Evolutionary conservation across 2,113 vertebrate species (phyloP), one percentile per base, ranked within the genome.

Genomic region (Eolophus roseicapilla): DNA sequence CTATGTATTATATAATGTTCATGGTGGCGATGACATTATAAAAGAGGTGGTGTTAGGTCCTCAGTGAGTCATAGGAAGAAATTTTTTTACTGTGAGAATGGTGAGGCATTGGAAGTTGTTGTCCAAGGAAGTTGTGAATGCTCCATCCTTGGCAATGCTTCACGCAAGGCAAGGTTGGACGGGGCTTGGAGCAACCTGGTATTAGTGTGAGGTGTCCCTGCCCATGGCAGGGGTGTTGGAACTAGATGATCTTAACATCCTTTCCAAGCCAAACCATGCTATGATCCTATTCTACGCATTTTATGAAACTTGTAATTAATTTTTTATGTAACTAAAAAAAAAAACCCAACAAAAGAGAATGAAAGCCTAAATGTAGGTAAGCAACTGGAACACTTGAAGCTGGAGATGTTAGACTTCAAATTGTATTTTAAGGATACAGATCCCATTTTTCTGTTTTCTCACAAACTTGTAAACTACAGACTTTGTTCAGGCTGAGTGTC

Each of bases 1-100:
- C 46, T 27, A 1, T 28, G 19, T 23, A 13, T 67, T 46, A 18
- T 14, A 6, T 10, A 33, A 3, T 1, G 1, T 11, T 7, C 20
- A 59, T 28, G 47, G 23, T 75, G 43, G 10, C 71, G 47, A 13
- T 80, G 29, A 16, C 20, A 17, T 13, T 10, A 31, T 18, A 8
- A 31, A 75, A 63, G 77, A 47, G 6, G 21, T 28, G 17, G 1
- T n/a, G 10, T 37, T 57, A 50, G 6, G 8, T 84, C 39, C n/a
- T 74, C 12, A 17, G 6, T 19, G 39, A n/a, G 7, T 31, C n/a
- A 55, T 25, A 17, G 31, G 57, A 59, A 35, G 57, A 16, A 14
- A 10, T 59, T 23, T 59, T 35, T 35, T 35, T 35, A 35, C 13
- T 1, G 21, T 35, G 21, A 35, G 57, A 35, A 59, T 35, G 33